Base-by-base conservation (phyloP, 35 echinoderm and acorn worm genomes). In the Diadema setosum region DNA sequence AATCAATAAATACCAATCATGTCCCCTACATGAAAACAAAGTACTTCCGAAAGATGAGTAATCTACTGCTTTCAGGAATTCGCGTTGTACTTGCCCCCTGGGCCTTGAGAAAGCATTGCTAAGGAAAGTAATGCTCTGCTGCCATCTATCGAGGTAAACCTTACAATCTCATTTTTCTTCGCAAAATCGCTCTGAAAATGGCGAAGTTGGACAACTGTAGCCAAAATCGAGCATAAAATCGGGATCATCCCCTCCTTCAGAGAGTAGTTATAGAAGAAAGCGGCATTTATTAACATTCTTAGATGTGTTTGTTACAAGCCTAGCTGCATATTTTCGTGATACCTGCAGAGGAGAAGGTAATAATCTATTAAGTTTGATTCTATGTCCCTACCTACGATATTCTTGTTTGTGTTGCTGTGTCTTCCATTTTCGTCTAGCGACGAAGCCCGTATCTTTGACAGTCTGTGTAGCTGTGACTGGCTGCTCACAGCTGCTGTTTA, bases 401-500 rank as follows among this genome's bases (percentile, higher is more conserved):
- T 76, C 33, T 76, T 76, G 39, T 76, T 76, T 76, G 36, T 76
- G 32, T 76, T 76, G 70, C 70, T 76, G 70, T 76, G 70, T 40
- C 70, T 23, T 52, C 11, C 39, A 24, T 76, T 18, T 2, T 21
- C 23, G 20, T 36, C n/a, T 76, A 76, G 70, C 70, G 70, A 76
- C 70, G 70, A 43, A 7, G 11, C 23, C 43, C 32, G 67, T 14
- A 76, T 23, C 24, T 39, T 42, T 6, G 45, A 46, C 70, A 88
- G n/a, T n/a, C n/a, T n/a, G n/a, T n/a, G n/a, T n/a, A n/a, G n/a
- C n/a, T n/a, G n/a, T n/a, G n/a, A n/a, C n/a, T n/a, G n/a, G n/a
- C n/a, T n/a, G n/a, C n/a, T n/a, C n/a, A n/a, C n/a, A n/a, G n/a
- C n/a, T n/a, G 70, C 43, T 75, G 74, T 39, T 18, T 45, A 67